Percentiles rank a stretch among this genome's conserved stretches.
Evolutionary conservation across 2,888 invertebrate genomes (phyloP).

Genomic region (Xestoiulus laeticollis): DNA sequence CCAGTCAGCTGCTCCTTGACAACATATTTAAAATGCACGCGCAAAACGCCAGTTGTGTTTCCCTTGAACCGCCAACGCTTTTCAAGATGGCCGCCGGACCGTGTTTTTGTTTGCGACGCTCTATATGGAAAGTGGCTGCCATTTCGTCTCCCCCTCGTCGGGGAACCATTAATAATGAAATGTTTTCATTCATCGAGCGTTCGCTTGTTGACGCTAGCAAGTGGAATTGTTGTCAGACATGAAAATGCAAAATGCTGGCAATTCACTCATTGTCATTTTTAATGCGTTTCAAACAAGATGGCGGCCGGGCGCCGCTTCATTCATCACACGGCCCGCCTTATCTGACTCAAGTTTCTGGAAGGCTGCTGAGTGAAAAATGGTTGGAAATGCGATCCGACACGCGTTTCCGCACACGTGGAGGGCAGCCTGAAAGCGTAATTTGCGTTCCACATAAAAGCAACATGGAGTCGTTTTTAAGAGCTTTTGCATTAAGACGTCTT

Average conservation of each 20-base stretch:
- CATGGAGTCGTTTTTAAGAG: neutral
- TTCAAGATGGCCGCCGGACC: slow-evolving; percentile 21
- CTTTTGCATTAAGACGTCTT: slow-evolving; percentile 9
- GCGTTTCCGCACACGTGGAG: slow-evolving; percentile 40
- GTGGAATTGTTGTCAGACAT: slow-evolving; percentile 41
- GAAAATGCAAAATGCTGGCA: slow-evolving; percentile 34
- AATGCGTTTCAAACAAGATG: slow-evolving; percentile 4
- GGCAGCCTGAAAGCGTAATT: neutral
- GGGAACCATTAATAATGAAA: slow-evolving; percentile 24
- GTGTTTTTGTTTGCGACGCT: neutral
- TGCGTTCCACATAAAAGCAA: neutral
- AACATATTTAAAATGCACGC: neutral
- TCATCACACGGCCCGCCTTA: slow-evolving; percentile 14
- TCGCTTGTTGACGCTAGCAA: slow-evolving; percentile 30
- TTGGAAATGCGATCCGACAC: slow-evolving; percentile 38
- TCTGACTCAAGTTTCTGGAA: slow-evolving; percentile 30
- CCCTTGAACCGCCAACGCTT: neutral
- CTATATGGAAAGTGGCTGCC: slow-evolving; percentile 36
- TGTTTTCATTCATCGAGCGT: neutral
- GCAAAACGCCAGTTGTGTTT: neutral
- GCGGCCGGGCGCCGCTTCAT: neutral
- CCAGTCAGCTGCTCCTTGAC: neutral
- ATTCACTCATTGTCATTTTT: slow-evolving; percentile 41
- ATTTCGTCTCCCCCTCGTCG: slow-evolving; percentile 13
- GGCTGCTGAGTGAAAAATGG: slow-evolving; percentile 41